phyloP scores from a whole-genome alignment of 2,113 vertebrate species.

The Rhynchomys soricoides region DNA sequence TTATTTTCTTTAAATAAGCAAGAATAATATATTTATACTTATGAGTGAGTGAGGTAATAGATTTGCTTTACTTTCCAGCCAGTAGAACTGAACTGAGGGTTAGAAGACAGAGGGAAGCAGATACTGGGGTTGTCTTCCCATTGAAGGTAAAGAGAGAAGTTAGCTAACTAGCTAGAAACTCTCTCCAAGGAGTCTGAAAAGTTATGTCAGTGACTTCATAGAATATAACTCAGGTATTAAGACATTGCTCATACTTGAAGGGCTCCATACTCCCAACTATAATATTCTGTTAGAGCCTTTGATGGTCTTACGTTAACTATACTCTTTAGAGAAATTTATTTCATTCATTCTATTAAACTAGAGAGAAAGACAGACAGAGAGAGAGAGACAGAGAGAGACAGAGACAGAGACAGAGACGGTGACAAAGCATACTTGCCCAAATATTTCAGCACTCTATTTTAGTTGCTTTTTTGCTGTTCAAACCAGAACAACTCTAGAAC shows the following conservation, averaged over 20 bases:
- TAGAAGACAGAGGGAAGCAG: neutral
- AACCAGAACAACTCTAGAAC: neutral
- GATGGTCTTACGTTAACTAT: neutral
- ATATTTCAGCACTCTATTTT: slow-evolving; percentile 21
- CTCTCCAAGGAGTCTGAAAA: neutral
- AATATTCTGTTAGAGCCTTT: neutral
- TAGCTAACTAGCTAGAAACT: neutral
- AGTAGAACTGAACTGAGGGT: neutral
- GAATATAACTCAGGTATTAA: neutral
- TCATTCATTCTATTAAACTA: slow-evolving; percentile 30
- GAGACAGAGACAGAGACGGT: neutral
- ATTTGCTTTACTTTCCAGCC: neutral
- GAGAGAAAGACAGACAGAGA: slow-evolving; percentile 3
- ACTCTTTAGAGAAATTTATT: slow-evolving; percentile 3
- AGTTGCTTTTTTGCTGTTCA: neutral
- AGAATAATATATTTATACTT: neutral
- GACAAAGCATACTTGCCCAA: neutral
- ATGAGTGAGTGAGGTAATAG: neutral
- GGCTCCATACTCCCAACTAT: neutral
- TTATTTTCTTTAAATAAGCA: neutral
- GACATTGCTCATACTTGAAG: neutral
- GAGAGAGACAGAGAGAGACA: neutral
- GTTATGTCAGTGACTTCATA: neutral
- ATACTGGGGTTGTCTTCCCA: neutral
- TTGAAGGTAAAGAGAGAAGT: neutral